Conservation (phyloP, 2,797 vertebrate species). For the Crocodylus rhombifer region DNA sequence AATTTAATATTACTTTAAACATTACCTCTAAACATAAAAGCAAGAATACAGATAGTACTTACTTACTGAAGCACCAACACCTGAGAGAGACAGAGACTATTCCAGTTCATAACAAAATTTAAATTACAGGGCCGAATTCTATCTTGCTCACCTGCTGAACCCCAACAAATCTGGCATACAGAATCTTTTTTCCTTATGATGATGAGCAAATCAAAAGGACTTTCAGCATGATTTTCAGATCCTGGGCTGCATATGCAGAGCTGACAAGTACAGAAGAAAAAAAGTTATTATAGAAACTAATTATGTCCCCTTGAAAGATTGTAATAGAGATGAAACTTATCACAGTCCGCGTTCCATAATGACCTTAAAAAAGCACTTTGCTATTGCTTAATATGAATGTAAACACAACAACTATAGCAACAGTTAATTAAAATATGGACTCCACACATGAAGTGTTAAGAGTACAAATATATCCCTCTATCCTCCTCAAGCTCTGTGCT, state of each 20-base stretch:
- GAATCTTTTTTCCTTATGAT: background rate
- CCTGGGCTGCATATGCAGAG: background rate
- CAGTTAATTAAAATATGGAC: background rate
- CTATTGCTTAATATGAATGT: background rate
- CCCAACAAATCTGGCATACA: background rate
- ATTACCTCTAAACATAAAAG: background rate
- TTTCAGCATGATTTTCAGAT: background rate
- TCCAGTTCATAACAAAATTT: background rate
- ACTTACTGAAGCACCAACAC: background rate
- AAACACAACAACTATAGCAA: background rate
- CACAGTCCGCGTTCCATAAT: background rate
- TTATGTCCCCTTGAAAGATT: no score
- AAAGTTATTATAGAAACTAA: background rate
- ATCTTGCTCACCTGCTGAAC: background rate
- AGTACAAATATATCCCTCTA: background rate
- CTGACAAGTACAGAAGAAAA: background rate
- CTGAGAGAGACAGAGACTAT: background rate
- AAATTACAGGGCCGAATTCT: background rate
- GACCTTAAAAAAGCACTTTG: background rate
- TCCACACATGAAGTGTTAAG: rapidly evolving
- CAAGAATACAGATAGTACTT: background rate
- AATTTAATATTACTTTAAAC: background rate
- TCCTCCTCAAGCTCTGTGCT: rapidly evolving
- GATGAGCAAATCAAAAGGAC: background rate
- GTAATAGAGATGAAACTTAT: background rate